Conservation (phyloP, 2,113 vertebrate genomes). For the Haemorhous mexicanus region DNA sequence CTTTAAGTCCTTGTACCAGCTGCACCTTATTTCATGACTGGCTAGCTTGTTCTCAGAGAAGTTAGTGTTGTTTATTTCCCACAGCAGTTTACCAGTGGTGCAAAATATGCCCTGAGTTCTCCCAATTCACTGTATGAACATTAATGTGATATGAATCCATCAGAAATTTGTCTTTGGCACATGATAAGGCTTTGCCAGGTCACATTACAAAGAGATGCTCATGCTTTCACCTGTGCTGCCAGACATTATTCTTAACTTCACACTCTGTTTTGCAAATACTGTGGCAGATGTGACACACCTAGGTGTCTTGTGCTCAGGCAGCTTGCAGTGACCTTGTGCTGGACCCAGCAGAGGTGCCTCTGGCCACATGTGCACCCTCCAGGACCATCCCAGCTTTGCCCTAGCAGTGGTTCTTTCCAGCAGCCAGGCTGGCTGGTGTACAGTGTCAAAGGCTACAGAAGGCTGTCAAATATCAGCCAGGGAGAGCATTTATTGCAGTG, state of each 20-base stretch:
- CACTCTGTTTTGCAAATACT: not conserved
- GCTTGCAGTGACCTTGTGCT: not conserved
- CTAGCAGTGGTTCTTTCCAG: not conserved
- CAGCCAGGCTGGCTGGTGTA: not conserved
- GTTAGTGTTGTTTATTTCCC: not conserved
- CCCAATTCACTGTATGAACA: not conserved
- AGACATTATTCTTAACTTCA: not conserved
- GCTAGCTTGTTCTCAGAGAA: not conserved
- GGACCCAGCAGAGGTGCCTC: not conserved
- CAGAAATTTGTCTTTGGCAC: not conserved
- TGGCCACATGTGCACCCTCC: rapidly evolving
- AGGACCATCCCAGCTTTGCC: not conserved
- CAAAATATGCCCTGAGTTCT: not conserved
- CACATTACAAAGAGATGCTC: not conserved
- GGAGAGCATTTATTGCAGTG: not conserved
- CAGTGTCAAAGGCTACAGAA: not conserved
- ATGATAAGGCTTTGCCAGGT: not conserved
- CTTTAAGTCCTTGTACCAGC: not conserved
- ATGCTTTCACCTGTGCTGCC: not conserved
- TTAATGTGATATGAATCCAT: not conserved
- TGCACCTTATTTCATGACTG: not conserved
- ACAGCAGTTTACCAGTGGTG: not conserved
- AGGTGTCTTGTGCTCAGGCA: not conserved
- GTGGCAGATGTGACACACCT: not conserved
- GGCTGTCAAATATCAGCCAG: not conserved